Evolutionary conservation across 1,140 invertebrate genomes (phyloP).

Genomic region (Lepidurus apus): DNA sequence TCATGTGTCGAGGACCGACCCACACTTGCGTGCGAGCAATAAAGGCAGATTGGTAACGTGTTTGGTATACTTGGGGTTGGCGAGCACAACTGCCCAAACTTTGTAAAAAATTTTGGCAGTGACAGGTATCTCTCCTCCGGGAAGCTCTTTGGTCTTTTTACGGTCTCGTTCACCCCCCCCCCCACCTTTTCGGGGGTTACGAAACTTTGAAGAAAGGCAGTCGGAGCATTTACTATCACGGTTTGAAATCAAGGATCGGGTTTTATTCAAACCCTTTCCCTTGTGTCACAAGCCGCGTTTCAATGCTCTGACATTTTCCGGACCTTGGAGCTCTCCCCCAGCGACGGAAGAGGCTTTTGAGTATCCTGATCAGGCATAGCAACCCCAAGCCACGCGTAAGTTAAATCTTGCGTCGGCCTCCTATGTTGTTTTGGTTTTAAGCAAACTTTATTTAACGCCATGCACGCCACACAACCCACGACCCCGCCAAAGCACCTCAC

Average conservation of each 20-base stretch:
- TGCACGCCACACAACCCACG: background rate
- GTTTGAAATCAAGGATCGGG: background rate
- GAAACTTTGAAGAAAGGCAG: background rate
- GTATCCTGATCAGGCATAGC: background rate
- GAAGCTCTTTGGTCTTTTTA: background rate
- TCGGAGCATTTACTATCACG: background rate
- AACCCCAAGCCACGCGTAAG: background rate
- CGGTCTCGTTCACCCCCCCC: background rate
- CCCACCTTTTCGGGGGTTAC: background rate
- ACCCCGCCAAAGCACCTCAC: background rate
- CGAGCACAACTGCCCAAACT: background rate
- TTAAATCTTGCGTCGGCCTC: constrained; percentile 4
- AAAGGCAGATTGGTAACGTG: constrained; percentile 5
- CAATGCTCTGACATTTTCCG: background rate
- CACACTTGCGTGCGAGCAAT: background rate
- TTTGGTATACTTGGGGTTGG: background rate
- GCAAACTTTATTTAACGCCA: background rate
- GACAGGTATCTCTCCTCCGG: background rate
- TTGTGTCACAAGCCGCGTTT: background rate
- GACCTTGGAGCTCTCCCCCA: constrained; percentile 2
- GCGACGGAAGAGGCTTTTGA: background rate
- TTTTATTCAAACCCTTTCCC: background rate
- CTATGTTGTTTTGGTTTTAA: background rate
- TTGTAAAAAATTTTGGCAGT: background rate
- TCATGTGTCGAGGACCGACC: background rate